Evolutionary conservation across 2,888 invertebrate genomes (phyloP), one percentile per base, ranked within the genome.

Genomic region (Ceriagrion tenellum): DNA sequence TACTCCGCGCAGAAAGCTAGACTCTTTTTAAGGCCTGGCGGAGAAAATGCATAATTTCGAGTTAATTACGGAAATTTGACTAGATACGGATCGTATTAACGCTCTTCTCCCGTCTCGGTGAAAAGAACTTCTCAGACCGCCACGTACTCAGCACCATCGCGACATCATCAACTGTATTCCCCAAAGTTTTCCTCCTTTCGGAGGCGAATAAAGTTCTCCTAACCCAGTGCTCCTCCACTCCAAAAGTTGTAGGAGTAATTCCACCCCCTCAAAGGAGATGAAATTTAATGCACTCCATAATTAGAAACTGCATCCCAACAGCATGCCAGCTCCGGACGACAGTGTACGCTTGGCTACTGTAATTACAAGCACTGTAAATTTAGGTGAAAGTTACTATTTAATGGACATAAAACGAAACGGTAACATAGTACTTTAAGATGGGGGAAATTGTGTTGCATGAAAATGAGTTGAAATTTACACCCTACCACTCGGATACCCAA

Each of bases 31-130:
- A 13, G 74, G 81, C 10, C 35, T 0, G 13, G 12, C 13, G 35
- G 81, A 81, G 81, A 35, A 81, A 81, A 81, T 81, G 81, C 81
- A 81, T 81, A 81, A 81, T 81, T 81, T 81, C 81, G 26, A 35
- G 35, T 81, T 81, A 81, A 81, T 81, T 81, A 35, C 81, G 35
- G 35, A 81, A 81, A 81, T 81, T 81, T 81, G 81, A 81, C 81
- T 81, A 81, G 81, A 81, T 81, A 81, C 30, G 81, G 30, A 81
- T 81, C 81, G 81, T 35, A 81, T 81, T 81, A 81, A 81, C 30
- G 30, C 35, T 35, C 81, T 35, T 81, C 59, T 59, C 18, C 59
- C 59, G 0, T n/a, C 81, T 47, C 12, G 35, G 30, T 18, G 4
- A 81, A 81, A 81, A 35, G 35, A 81, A 81, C 35, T 30, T 18